A percentile compares a stretch with the other conserved stretches of the same genome.
phyloP scores from a whole-genome alignment of 1,140 invertebrate species.

The Zaprionus lachaisei region DNA sequence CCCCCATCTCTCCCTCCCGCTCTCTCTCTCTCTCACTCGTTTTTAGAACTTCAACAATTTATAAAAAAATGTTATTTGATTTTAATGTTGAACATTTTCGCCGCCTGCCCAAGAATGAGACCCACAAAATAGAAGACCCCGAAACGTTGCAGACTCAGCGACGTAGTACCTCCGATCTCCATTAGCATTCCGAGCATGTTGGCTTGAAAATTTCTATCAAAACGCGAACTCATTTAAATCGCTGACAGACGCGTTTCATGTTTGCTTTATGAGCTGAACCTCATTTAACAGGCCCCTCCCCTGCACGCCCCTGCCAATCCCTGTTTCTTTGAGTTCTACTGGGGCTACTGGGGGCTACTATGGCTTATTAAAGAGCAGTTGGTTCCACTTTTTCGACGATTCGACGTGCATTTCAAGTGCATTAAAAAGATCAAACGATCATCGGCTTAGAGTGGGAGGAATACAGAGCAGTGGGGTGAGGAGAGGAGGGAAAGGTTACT shows the following conservation, averaged over 20 bases:
- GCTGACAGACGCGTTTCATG: conserved; percentile 66
- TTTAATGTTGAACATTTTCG: conserved; percentile 75
- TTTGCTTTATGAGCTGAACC: conserved; percentile 68
- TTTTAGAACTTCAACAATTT: conserved; percentile 71
- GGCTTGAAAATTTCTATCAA: conserved; percentile 73
- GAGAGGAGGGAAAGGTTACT: neutral
- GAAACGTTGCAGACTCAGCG: neutral
- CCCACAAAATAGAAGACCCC: conserved; percentile 1
- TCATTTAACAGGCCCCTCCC: conserved; percentile 42
- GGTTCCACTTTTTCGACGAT: conserved; percentile 14
- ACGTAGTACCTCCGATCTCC: neutral
- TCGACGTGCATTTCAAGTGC: conserved; percentile 32
- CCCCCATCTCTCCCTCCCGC: neutral
- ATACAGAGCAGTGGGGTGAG: neutral
- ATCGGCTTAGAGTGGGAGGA: conserved; percentile 6
- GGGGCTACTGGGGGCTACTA: neutral
- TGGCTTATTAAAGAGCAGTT: conserved; percentile 32
- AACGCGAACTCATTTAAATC: conserved; percentile 76
- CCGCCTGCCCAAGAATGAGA: conserved; percentile 41
- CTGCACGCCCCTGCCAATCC: neutral
- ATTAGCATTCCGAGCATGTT: conserved; percentile 52
- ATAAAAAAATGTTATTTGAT: conserved; percentile 68
- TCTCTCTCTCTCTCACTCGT: conserved; percentile 16
- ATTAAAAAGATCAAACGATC: conserved; percentile 23
- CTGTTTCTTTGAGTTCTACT: neutral